These are phyloP conservation scores for Ametastegia equiseti DNA, from an alignment of 2,888 invertebrate species.

Conservation along the genomic window DNA sequence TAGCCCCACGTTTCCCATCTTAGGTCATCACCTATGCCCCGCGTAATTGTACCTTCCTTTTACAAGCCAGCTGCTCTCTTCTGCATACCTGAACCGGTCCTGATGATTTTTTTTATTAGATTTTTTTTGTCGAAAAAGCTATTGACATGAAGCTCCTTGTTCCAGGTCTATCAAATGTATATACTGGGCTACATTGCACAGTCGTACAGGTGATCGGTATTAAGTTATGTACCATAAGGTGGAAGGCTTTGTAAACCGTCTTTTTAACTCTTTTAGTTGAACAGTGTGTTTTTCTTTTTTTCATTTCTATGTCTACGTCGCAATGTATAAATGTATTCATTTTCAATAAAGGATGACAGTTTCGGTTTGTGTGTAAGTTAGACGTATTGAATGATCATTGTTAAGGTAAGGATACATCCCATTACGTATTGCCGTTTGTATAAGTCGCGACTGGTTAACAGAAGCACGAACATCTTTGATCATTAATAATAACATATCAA, in stretches of 20 bases:
- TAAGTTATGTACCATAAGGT: constrained; percentile 14
- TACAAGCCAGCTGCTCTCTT: constrained; percentile 24
- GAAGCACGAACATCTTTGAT: constrained; percentile 52
- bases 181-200: no score
- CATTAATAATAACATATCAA: constrained; percentile 58
- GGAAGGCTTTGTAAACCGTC: background rate
- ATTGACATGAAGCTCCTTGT: background rate
- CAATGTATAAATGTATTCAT: background rate
- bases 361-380: background rate
- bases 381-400: constrained; percentile 27
- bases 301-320: background rate
- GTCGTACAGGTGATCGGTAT: constrained; percentile 11
- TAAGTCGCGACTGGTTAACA: constrained; percentile 21
- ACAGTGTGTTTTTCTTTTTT: background rate
- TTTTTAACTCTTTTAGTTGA: background rate
- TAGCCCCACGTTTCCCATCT: constrained; percentile 10
- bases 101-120: background rate
- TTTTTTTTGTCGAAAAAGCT: background rate
- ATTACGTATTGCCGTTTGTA: constrained; percentile 15
- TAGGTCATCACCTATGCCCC: constrained; percentile 5
- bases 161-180: background rate
- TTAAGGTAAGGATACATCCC: constrained; percentile 22
- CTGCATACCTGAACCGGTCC: constrained; percentile 25
- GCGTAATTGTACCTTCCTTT: constrained; percentile 12
- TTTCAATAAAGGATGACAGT: background rate